phyloP scores from a whole-genome alignment of 2,888 invertebrate species.

The Cynaeus angustus region DNA sequence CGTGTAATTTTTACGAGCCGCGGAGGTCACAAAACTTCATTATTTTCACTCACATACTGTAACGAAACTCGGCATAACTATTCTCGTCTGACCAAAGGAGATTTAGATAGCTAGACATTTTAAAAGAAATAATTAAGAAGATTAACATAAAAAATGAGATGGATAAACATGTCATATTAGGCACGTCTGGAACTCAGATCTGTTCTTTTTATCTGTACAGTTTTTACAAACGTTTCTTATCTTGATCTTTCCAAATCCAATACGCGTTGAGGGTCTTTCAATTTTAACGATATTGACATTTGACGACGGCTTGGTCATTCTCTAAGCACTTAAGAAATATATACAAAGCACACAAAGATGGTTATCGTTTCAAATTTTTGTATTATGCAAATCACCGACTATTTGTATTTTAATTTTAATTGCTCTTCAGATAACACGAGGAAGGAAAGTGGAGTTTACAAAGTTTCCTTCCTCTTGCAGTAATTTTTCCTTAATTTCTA shows the following conservation, averaged over 20 bases:
- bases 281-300: conserved; percentile 22
- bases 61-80: conserved; percentile 39
- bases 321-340: conserved; percentile 4
- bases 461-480: no score
- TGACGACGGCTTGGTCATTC: conserved; percentile 17
- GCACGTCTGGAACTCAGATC: conserved; percentile 24
- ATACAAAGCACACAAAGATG: conserved; percentile 11
- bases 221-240: conserved; percentile 34
- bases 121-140: conserved; percentile 41
- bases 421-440: no score
- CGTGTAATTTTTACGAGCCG: conserved; percentile 30
- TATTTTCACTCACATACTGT: conserved; percentile 40
- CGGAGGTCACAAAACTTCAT: conserved; percentile 37
- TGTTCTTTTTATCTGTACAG: conserved; percentile 38
- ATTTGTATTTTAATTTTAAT: no score
- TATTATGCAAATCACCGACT: no score
- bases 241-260: conserved; percentile 30
- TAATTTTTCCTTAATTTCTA: no score
- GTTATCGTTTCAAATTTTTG: neutral
- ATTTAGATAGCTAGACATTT: conserved; percentile 40
- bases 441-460: no score
- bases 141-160: conserved; percentile 37
- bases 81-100: conserved; percentile 33
- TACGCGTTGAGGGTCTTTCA: neutral
- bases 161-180: conserved; percentile 43